Evolutionary conservation across 2,797 vertebrate species (phyloP).

Genomic region (Harpagifer antarcticus): DNA sequence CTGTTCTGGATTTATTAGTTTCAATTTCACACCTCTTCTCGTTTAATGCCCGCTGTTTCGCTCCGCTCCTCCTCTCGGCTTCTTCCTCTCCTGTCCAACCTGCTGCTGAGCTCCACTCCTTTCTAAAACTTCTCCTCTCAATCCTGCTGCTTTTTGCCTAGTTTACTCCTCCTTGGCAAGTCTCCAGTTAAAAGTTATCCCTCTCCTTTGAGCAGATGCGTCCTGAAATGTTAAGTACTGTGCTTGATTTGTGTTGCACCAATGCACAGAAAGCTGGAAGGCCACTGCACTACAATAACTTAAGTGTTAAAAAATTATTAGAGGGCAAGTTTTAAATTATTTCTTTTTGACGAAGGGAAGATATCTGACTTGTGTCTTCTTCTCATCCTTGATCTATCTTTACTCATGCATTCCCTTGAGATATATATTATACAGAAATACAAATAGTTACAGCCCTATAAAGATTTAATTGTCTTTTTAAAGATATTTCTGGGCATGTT

Average conservation of each 20-base stretch:
- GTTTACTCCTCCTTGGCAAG: slow-evolving; percentile 8
- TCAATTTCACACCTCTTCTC: slow-evolving; percentile 81
- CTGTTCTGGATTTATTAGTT: slow-evolving; percentile 81
- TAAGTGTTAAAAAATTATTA: not conserved
- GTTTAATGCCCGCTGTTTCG: slow-evolving; percentile 71
- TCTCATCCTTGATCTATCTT: not conserved
- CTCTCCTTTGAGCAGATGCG: not conserved
- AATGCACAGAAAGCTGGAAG: too few species aligned
- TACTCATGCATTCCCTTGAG: not conserved
- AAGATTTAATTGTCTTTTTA: not conserved
- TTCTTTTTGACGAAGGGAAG: not conserved
- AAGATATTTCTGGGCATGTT: not conserved
- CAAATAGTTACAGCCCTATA: not conserved
- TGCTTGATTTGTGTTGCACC: not conserved
- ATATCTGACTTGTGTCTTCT: too few species aligned
- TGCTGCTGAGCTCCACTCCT: slow-evolving; percentile 35
- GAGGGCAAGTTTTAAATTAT: not conserved
- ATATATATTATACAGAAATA: not conserved
- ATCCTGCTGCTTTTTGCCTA: slow-evolving; percentile 23
- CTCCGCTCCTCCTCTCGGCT: slow-evolving; percentile 58
- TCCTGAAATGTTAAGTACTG: not conserved
- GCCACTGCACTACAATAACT: not conserved
- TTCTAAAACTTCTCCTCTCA: slow-evolving; percentile 3
- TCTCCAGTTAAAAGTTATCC: not conserved
- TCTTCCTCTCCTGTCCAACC: slow-evolving; percentile 32